Base-by-base conservation (phyloP, 2,797 vertebrate species). In the Pipistrellus pygmaeus region DNA sequence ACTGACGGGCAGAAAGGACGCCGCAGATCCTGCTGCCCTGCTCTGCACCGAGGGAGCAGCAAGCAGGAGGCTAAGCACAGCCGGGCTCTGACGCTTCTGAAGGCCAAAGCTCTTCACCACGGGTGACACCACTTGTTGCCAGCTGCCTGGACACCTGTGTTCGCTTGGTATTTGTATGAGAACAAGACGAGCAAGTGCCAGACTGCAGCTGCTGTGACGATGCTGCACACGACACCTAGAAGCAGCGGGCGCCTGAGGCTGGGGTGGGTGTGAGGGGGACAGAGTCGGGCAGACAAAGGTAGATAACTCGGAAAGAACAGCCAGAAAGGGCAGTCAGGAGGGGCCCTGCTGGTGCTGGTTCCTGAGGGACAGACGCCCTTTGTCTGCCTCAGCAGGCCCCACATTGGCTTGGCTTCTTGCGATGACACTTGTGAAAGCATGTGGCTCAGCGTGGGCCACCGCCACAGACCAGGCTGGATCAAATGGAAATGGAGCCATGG, bases 401-500 rank as follows among this genome's bases (percentile, higher is more conserved):
- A 53, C 66, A 14, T 48, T 55, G 4, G 44, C 76, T 89, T 88
- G 88, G 78, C 44, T 78, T 85, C 88, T 78, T 30, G 27, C 48
- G 80, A 76, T 69, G 80, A 66, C n/a, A 32, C 75, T 23, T 90
- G 38, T 15, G 57, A 30, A 92, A 93, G 57, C 25, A 68, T 3
- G 13, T 1, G 51, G 75, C 75, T 85, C 8, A 5, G 13, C 1
- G 44, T 48, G 78, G 94, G 60, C 72, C 90, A 75, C 10, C 1
- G 27, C 48, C 55, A 81, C 30, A 20, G 25, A 88, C 77, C 53
- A 87, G 0, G 25, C 53, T 35, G 44, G 75, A 64, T 7, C 66
- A 64, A 75, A 62, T 62, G 62, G 46, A 91, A 93, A 90, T 60
- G 90, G 75, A 95, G 85, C 77, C 35, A 17, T 6, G 68, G 12